A percentile compares a stretch with the other conserved stretches of the same genome.
Evolutionary conservation across 2,797 vertebrate genomes (phyloP).

Genomic region (Gorsachius magnificus): DNA sequence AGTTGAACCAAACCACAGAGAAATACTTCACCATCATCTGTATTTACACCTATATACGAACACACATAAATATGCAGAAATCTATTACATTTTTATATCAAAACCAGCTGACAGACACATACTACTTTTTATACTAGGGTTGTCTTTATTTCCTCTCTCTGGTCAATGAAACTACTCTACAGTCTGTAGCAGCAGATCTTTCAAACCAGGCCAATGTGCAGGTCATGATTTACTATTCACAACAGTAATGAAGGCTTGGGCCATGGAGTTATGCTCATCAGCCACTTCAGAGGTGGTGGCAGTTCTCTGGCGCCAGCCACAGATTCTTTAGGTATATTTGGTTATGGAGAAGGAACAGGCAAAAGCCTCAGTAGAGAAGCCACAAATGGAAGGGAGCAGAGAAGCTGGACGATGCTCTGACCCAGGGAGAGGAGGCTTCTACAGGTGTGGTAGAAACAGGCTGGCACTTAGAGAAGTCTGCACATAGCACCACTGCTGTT

Average conservation of each 20-base stretch:
- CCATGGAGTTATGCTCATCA: neutral
- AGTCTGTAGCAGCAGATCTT: neutral
- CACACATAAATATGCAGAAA: neutral
- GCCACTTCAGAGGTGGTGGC: neutral
- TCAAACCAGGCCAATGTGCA: neutral
- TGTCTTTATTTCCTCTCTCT: neutral
- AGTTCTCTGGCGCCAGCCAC: neutral
- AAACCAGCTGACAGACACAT: neutral
- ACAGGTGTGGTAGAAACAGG: neutral
- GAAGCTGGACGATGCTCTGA: neutral
- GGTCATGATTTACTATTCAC: neutral
- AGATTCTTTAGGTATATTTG: neutral
- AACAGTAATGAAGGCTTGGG: neutral
- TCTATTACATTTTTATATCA: neutral
- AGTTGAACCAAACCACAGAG: neutral
- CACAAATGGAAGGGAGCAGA: neutral
- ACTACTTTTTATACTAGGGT: neutral
- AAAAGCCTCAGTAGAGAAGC: neutral
- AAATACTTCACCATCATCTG: neutral
- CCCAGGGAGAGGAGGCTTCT: neutral
- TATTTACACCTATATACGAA: neutral
- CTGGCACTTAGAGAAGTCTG: neutral
- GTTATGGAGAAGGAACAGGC: neutral
- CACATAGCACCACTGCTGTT: neutral
- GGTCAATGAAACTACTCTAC: neutral